Base-by-base conservation (phyloP, 2,113 vertebrate species). In the Alces alces region DNA sequence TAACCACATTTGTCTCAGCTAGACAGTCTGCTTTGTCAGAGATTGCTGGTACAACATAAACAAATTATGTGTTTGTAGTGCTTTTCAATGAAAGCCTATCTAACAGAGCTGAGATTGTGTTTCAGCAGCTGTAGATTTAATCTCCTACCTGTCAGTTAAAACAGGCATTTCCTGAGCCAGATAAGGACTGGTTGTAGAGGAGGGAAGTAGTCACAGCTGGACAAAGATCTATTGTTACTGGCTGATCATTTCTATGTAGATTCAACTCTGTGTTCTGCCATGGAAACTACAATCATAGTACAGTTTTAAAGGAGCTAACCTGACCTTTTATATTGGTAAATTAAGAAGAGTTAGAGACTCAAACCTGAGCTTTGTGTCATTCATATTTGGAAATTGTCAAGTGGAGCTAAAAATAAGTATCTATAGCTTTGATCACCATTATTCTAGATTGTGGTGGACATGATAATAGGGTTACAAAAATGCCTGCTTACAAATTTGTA, bases 191-290 rank as follows among this genome's bases (percentile, higher is more conserved):
- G 97, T 98, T 99, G 98, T 98, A 98, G 98, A 98, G 98, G 97
- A 95, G 94, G 96, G 96, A 97, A 96, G 94, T 97, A 98, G 98
- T 97, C 98, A 97, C 98, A 98, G 99, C 99, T 98, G 98, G 99
- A 99, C 99, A 99, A 99, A 99, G 98, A 98, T 96, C 98, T 99
- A 99, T 99, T 99, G 99, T 99, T 99, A 93, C 39, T 97, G 98
- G 97, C 98, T 98, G 76, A 96, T 98, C 98, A 98, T 98, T 98
- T 98, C 98, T 96, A 96, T 91, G 97, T 98, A 93, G 98, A 98
- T 98, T 96, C 85, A 92, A 92, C 98, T 73, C 33, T 11, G 95
- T 98, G 9, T 91, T 98, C 96, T 98, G 95, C 97, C 95, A 58
- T 96, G 92, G 90, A 98, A 98, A 95, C 98, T 98, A 98, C 86